Evolutionary conservation across 2,797 vertebrate genomes (phyloP).

Genomic region (Siniperca scherzeri): DNA sequence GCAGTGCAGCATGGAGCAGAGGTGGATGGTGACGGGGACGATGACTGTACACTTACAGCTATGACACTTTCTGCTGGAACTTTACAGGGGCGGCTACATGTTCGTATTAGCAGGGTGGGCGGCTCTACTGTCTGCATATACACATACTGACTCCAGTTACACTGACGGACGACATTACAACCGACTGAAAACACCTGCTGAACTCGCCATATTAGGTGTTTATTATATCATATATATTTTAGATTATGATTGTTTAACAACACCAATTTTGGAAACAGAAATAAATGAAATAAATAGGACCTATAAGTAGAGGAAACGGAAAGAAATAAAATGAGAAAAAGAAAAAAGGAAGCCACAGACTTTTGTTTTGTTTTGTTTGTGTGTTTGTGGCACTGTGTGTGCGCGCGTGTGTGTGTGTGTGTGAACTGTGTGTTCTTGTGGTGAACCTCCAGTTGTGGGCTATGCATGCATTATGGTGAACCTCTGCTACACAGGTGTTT

Average conservation of each 20-base stretch:
- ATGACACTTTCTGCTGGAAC: slow-evolving; percentile 68
- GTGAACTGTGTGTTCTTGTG: slow-evolving; percentile 13
- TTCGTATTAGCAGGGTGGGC: slow-evolving; percentile 45
- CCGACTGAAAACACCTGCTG: not conserved
- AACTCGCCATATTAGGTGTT: not conserved
- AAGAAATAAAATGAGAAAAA: not conserved
- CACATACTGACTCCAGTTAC: not conserved
- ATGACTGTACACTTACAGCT: slow-evolving; percentile 74
- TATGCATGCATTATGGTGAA: slow-evolving; percentile 67
- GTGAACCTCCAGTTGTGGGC: slow-evolving; percentile 39
- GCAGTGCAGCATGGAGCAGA: slow-evolving; percentile 46
- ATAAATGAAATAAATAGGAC: too few relatives aligned
- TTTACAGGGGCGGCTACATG: slow-evolving; percentile 63
- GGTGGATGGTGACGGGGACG: slow-evolving; percentile 67
- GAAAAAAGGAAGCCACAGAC: not conserved
- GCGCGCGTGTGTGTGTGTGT: not conserved
- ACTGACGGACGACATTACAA: not conserved
- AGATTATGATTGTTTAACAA: not conserved
- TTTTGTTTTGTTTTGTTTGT: too few relatives aligned
- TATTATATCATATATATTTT: not conserved
- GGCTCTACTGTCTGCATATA: slow-evolving; percentile 26
- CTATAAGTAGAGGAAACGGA: not conserved
- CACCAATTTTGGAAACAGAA: too few relatives aligned
- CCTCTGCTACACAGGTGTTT: not conserved
- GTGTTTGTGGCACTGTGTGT: too few relatives aligned